phyloP scores from a whole-genome alignment of 1,140 invertebrate genomes.

The Hyles euphorbiae region DNA sequence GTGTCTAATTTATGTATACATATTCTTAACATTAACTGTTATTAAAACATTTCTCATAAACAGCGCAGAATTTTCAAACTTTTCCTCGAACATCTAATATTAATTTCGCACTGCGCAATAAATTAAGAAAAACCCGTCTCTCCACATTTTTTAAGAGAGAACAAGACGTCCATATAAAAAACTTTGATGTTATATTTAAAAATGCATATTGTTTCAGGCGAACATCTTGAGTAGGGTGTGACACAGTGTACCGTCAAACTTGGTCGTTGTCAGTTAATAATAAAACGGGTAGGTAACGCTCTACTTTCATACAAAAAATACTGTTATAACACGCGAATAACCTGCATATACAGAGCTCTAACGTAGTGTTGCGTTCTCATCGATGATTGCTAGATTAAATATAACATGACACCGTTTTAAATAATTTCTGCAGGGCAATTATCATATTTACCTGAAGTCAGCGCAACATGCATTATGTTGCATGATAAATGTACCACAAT shows the following conservation, averaged over 20 bases:
- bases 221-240: slow-evolving; percentile 33
- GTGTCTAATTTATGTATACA: too few species aligned
- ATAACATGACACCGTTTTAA: neutral
- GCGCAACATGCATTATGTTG: too few species aligned
- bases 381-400: slow-evolving; percentile 19
- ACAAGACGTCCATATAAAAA: slow-evolving; percentile 31
- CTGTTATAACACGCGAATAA: slow-evolving; percentile 42
- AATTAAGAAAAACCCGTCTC: slow-evolving; percentile 16
- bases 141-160: slow-evolving; percentile 28
- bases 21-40: too few species aligned
- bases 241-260: slow-evolving; percentile 27
- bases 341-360: slow-evolving; percentile 44
- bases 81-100: too few species aligned
- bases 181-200: slow-evolving; percentile 42
- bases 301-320: slow-evolving; percentile 34
- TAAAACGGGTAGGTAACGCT: slow-evolving; percentile 24
- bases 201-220: slow-evolving; percentile 47
- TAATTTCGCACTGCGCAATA: too few species aligned
- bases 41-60: too few species aligned
- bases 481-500: too few species aligned
- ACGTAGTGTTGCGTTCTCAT: slow-evolving; percentile 22
- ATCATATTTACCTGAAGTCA: too few species aligned
- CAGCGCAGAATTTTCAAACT: too few species aligned
- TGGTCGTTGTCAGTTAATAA: slow-evolving; percentile 36
- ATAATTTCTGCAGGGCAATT: neutral